phyloP scores from a whole-genome alignment of 2,888 invertebrate species.

The Chrysina gloriosa region DNA sequence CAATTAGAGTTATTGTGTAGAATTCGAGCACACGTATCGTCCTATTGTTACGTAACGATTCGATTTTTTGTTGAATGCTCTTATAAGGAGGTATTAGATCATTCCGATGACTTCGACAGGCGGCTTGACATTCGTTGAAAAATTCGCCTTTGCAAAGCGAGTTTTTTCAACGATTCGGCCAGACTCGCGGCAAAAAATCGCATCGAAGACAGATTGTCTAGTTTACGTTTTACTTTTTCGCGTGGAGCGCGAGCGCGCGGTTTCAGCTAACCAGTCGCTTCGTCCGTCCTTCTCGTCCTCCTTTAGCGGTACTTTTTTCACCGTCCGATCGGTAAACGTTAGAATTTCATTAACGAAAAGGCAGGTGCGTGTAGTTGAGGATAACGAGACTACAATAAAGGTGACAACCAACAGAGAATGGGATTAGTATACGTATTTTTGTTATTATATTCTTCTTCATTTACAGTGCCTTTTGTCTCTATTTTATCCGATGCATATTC shows the following conservation, averaged over 20 bases:
- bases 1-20: not conserved
- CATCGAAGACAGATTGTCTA: constrained; percentile 37
- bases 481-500: too few species aligned
- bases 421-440: too few species aligned
- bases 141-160: constrained; percentile 30
- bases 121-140: constrained; percentile 18
- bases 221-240: constrained; percentile 19
- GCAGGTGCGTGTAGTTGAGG: constrained; percentile 10
- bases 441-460: too few species aligned
- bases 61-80: not conserved
- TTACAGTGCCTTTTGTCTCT: too few species aligned
- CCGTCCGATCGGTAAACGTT: constrained; percentile 20
- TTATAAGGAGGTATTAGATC: constrained; percentile 21
- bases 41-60: constrained; percentile 17
- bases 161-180: constrained; percentile 23
- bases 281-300: constrained; percentile 11
- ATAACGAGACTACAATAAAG: not conserved
- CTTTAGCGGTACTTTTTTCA: constrained; percentile 32
- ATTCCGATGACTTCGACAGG: not conserved
- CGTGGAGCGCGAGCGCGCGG: not conserved
- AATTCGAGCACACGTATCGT: not conserved
- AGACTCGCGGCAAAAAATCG: constrained; percentile 11
- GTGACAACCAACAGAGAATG: too few species aligned
- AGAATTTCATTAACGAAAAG: constrained; percentile 34
- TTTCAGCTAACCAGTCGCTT: constrained; percentile 17